A percentile compares a stretch with the other conserved stretches of the same genome.
Evolutionary conservation across 23 tunicate species (phyloP).

Genomic region (Halocynthia roretzi): DNA sequence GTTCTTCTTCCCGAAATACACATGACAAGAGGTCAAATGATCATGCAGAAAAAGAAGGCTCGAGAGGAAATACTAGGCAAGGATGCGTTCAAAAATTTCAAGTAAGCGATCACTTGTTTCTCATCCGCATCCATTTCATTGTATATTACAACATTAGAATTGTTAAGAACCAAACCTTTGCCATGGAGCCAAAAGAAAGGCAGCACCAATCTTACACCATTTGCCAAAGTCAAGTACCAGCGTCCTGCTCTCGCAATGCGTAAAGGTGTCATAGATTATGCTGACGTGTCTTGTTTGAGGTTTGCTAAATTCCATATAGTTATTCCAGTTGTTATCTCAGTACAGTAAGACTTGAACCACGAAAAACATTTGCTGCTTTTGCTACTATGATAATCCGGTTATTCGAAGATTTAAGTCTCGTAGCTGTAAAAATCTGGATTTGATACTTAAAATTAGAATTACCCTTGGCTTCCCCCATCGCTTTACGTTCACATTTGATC

Average conservation of each 20-base stretch:
- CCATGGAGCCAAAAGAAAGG: slow-evolving; percentile 17
- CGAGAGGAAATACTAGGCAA: not conserved
- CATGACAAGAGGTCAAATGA: slow-evolving; percentile 1
- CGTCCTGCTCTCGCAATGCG: slow-evolving; percentile 24
- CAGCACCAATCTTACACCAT: slow-evolving; percentile 35
- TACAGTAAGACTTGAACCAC: no score
- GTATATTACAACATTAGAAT: no score
- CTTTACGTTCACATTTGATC: no score
- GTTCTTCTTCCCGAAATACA: not conserved
- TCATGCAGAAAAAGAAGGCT: not conserved
- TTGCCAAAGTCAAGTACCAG: slow-evolving; percentile 19
- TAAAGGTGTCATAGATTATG: slow-evolving; percentile 23
- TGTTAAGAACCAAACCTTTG: slow-evolving; percentile 8
- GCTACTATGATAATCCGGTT: no score
- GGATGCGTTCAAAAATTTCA: not conserved
- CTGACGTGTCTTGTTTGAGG: slow-evolving; percentile 24
- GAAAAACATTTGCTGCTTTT: no score
- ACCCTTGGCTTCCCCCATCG: no score
- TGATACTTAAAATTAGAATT: no score
- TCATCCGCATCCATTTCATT: no score
- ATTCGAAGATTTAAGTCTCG: no score
- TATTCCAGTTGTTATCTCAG: no score
- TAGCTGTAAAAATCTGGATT: no score
- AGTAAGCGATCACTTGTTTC: no score
- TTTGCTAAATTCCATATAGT: not conserved